A percentile compares a stretch with the other conserved stretches of the same genome.
Conservation (phyloP, 2,888 invertebrate species). For the Ptychoptera contaminata region DNA sequence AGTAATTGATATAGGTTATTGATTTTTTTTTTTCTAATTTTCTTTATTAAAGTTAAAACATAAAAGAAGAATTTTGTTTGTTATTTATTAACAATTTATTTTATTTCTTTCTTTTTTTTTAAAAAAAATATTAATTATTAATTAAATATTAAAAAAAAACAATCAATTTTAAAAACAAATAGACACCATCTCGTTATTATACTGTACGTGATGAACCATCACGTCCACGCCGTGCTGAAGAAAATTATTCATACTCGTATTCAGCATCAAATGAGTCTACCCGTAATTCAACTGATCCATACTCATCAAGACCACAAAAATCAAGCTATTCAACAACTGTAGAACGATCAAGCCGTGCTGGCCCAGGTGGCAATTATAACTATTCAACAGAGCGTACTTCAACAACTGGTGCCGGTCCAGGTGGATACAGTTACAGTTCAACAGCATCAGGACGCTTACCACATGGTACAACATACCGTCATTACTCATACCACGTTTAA, state of each 20-base stretch:
- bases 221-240: conserved; percentile 50
- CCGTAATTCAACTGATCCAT: conserved; percentile 37
- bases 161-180: conserved; percentile 22
- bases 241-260: conserved; percentile 78
- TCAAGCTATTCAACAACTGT: conserved; percentile 48
- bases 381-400: conserved; percentile 60
- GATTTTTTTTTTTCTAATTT: background rate
- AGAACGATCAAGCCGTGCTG: conserved; percentile 51
- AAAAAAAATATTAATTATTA: background rate
- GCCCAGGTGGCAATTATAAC: conserved; percentile 56
- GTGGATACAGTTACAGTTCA: conserved; percentile 73
- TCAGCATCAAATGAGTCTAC: conserved; percentile 42
- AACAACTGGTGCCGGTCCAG: conserved; percentile 56
- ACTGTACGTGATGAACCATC: conserved; percentile 60
- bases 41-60: background rate
- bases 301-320: conserved; percentile 42
- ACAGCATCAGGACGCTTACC: conserved; percentile 65
- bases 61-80: background rate
- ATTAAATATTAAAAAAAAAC: background rate
- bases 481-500: conserved; percentile 78
- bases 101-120: conserved; percentile 4
- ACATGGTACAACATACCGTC: conserved; percentile 66
- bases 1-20: background rate
- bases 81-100: conserved; percentile 6
- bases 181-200: conserved; percentile 73